These are phyloP conservation scores for Aphrocallistes beatrix DNA, from an alignment of 37 sponge, comb jelly and placozoan species.

Conservation along the genomic window DNA sequence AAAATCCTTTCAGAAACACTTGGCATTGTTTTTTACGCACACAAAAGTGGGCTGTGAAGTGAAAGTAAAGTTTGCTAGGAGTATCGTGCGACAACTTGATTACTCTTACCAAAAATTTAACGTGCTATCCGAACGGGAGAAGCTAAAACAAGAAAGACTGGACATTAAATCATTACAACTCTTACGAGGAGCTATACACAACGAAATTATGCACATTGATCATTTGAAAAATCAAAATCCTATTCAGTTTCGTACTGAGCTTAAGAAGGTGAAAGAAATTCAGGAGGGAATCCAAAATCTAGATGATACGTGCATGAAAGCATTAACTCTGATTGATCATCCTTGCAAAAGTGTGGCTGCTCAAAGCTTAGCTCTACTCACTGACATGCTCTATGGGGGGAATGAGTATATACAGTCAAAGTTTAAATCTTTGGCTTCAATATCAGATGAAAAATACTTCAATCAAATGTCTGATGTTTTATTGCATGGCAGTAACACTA, in stretches of 20 bases:
- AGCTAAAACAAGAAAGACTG: neutral
- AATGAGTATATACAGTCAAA: neutral
- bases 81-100: neutral
- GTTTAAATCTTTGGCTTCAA: neutral
- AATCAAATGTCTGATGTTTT: slow-evolving; percentile 20
- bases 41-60: neutral
- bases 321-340: neutral
- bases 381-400: neutral
- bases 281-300: neutral
- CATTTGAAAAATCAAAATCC: slow-evolving; percentile 28
- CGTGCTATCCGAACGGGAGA: neutral
- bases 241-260: neutral
- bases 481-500: neutral
- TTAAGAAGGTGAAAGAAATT: neutral
- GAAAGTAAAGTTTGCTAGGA: neutral
- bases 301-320: neutral
- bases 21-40: neutral
- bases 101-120: neutral
- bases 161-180: neutral
- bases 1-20: neutral
- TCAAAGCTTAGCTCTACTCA: neutral
- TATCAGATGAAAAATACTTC: slow-evolving; percentile 17
- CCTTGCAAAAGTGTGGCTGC: neutral
- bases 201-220: slow-evolving; percentile 44
- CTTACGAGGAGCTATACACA: slow-evolving; percentile 43